phyloP scores from a whole-genome alignment of 2,113 vertebrate genomes.

The Poeciliopsis prolifica region DNA sequence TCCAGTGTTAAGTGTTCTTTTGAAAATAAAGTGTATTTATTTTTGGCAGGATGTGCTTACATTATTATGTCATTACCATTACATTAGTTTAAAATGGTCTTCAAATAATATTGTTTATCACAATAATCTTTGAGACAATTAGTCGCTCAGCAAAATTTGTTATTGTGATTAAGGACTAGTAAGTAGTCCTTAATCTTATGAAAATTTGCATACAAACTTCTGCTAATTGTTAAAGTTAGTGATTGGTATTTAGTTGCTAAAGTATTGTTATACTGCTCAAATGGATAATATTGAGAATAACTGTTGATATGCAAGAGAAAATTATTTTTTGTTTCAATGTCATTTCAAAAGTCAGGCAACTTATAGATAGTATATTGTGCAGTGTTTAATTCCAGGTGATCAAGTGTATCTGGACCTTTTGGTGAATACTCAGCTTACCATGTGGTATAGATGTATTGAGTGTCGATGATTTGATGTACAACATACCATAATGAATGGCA shows the following conservation, averaged over 20 bases:
- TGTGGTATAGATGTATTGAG: not conserved
- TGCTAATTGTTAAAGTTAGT: not conserved
- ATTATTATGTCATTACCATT: too few relatives aligned
- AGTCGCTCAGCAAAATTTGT: too few relatives aligned
- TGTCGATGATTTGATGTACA: not conserved
- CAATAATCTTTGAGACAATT: too few relatives aligned
- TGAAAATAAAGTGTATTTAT: too few relatives aligned
- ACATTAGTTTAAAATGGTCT: too few relatives aligned
- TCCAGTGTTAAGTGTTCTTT: too few relatives aligned
- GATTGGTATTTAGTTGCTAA: not conserved
- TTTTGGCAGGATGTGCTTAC: too few relatives aligned
- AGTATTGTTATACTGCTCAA: not conserved
- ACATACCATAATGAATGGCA: not conserved
- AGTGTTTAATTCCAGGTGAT: not conserved
- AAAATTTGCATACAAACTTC: not conserved
- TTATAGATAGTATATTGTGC: not conserved
- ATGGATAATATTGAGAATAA: not conserved
- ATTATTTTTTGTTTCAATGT: not conserved
- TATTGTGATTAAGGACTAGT: too few relatives aligned
- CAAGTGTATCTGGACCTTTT: not conserved
- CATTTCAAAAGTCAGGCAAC: fast-evolving
- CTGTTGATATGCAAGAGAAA: not conserved
- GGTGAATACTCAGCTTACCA: not conserved
- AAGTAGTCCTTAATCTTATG: not conserved
- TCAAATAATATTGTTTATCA: too few relatives aligned